Evolutionary conservation across 2,888 invertebrate genomes (phyloP).

Genomic region (Nematopogon swammerdamellus): DNA sequence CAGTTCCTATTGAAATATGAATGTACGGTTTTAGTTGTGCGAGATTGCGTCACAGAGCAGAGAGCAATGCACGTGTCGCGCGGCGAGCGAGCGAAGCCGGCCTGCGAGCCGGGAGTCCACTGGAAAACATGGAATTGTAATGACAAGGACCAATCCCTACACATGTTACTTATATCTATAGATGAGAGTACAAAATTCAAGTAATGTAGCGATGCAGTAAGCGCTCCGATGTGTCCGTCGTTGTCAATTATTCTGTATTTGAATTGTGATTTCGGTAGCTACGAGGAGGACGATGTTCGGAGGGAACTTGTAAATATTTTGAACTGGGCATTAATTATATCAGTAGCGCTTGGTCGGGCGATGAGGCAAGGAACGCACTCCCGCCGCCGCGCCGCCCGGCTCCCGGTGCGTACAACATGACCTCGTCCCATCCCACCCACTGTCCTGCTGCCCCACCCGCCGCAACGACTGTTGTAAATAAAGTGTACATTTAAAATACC

Average conservation of each 20-base stretch:
- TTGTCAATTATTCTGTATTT: constrained; percentile 56
- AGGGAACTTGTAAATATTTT: constrained; percentile 48
- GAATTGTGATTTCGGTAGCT: constrained; percentile 57
- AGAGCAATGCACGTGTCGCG: no score
- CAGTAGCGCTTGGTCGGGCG: constrained; percentile 22
- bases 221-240: constrained; percentile 53
- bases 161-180: constrained; percentile 34
- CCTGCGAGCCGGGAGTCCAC: no score
- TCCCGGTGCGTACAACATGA: no score
- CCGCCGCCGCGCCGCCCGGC: no score
- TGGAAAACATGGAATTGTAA: constrained; percentile 24
- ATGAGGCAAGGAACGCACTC: no score
- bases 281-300: constrained; percentile 55
- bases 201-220: constrained; percentile 40
- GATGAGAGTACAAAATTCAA: constrained; percentile 54
- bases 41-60: no score
- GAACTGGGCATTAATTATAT: constrained; percentile 55
- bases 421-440: no score
- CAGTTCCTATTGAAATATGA: background rate
- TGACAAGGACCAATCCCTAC: constrained; percentile 51
- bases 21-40: no score
- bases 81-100: no score
- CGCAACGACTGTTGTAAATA: constrained; percentile 28
- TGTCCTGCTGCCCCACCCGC: constrained; percentile 20
- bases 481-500: background rate